phyloP scores from a whole-genome alignment of 1,140 invertebrate species.

The Plodia interpunctella region DNA sequence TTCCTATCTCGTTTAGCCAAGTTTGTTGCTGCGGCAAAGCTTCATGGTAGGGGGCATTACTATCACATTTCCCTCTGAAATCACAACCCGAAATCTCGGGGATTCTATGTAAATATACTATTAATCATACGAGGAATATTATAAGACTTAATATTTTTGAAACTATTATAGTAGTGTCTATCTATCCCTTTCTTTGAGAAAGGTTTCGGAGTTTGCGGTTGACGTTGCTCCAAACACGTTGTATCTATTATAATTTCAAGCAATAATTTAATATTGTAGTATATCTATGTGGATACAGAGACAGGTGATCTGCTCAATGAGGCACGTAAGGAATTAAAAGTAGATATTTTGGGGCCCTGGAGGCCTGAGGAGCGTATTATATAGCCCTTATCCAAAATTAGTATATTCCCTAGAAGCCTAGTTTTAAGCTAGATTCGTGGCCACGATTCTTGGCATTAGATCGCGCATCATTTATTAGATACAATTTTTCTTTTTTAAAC shows the following conservation, averaged over 20 bases:
- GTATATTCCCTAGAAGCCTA: constrained; percentile 43
- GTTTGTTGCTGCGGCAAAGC: constrained; percentile 18
- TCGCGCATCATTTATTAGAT: constrained; percentile 20
- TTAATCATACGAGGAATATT: constrained; percentile 33
- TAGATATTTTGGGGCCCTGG: constrained; percentile 39
- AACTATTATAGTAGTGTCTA: constrained; percentile 45
- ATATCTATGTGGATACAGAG: constrained; percentile 33
- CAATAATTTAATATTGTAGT: constrained; percentile 51
- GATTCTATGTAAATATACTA: constrained; percentile 32
- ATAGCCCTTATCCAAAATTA: constrained; percentile 39
- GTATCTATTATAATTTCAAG: constrained; percentile 39
- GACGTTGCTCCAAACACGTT: constrained; percentile 17
- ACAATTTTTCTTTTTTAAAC: neutral
- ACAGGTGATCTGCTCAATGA: constrained; percentile 51
- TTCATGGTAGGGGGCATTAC: constrained; percentile 13
- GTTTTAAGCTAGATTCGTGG: constrained; percentile 47
- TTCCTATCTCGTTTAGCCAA: constrained; percentile 11
- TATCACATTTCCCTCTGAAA: constrained; percentile 20
- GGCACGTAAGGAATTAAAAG: constrained; percentile 71
- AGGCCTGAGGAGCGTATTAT: constrained; percentile 27
- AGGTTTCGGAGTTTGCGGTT: too few relatives aligned
- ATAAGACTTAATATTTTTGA: constrained; percentile 60
- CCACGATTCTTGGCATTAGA: constrained; percentile 24
- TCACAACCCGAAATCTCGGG: constrained; percentile 20
- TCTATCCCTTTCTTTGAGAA: constrained; percentile 36